phyloP scores from a whole-genome alignment of 1,140 invertebrate genomes.

The Anastrepha obliqua region DNA sequence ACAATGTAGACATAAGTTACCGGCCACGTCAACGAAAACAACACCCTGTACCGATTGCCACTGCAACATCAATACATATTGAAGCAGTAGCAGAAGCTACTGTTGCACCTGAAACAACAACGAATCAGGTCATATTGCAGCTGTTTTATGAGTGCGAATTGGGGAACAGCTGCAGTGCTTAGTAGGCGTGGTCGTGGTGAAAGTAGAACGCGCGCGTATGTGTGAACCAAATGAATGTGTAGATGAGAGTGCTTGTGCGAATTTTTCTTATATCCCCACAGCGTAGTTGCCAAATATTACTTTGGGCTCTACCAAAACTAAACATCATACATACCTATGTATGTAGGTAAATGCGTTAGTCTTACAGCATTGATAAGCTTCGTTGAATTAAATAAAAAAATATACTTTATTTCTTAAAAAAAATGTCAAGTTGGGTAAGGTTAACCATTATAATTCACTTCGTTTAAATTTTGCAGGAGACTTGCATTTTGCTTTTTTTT shows the following conservation, averaged over 20 bases:
- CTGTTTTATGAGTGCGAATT: not conserved
- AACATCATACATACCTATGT: constrained; percentile 5
- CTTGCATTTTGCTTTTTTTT: not conserved
- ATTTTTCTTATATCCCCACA: not conserved
- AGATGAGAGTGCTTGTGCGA: constrained; percentile 16
- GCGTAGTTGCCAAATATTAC: not conserved
- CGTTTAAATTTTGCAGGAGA: not conserved
- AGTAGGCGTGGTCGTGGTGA: constrained; percentile 4
- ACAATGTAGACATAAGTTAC: not conserved
- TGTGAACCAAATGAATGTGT: constrained; percentile 26
- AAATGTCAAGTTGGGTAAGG: not conserved
- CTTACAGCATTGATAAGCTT: not conserved
- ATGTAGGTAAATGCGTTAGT: not conserved
- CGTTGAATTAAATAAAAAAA: not conserved
- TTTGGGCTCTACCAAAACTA: not conserved
- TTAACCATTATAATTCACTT: not conserved
- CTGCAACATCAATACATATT: not conserved
- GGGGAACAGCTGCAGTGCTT: not conserved
- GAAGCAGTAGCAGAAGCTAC: not conserved
- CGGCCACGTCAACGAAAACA: constrained; percentile 14
- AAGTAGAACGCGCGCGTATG: not conserved
- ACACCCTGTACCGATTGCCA: not conserved
- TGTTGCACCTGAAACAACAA: not conserved
- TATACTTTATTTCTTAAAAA: constrained; percentile 1
- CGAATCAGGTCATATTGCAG: not conserved